Conservation (phyloP, 2,888 invertebrate genomes). For the Pseudolycoriella hygida region DNA sequence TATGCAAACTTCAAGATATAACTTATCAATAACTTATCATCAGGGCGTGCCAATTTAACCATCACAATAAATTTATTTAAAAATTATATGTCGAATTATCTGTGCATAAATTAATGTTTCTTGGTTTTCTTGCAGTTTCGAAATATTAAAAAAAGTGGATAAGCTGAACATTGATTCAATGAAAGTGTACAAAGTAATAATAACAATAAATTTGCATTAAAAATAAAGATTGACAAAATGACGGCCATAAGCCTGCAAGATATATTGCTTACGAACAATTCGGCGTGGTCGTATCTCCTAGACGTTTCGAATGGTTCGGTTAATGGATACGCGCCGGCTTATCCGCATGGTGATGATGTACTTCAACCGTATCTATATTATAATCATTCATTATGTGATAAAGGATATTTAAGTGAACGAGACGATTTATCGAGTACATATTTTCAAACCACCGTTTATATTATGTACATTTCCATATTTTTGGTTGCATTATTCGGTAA, state of each 20-base stretch:
- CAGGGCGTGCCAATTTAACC: too few species aligned
- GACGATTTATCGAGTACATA: conserved; percentile 30
- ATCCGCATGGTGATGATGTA: conserved; percentile 2
- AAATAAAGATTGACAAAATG: too few species aligned
- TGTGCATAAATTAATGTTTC: too few species aligned
- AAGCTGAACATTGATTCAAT: too few species aligned
- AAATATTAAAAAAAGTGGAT: too few species aligned
- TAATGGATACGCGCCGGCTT: conserved; percentile 4
- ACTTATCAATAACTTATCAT: too few species aligned
- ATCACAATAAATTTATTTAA: too few species aligned
- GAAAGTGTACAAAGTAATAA: too few species aligned
- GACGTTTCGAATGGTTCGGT: background rate
- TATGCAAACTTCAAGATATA: too few species aligned
- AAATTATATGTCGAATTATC: too few species aligned
- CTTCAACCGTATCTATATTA: background rate
- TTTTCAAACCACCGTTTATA: conserved; percentile 46
- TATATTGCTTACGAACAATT: background rate
- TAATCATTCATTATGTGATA: conserved; percentile 5
- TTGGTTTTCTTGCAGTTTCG: too few species aligned
- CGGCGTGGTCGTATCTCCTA: background rate
- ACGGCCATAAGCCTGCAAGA: background rate
- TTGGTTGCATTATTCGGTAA: conserved; percentile 54
- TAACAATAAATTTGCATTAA: too few species aligned
- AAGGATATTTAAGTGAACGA: conserved; percentile 5
- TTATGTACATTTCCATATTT: conserved; percentile 55